Percentiles rank a stretch among this genome's conserved stretches.
These are phyloP conservation scores for Leptinotarsa lineolata DNA, from an alignment of 1,140 invertebrate species.

Conservation along the genomic window DNA sequence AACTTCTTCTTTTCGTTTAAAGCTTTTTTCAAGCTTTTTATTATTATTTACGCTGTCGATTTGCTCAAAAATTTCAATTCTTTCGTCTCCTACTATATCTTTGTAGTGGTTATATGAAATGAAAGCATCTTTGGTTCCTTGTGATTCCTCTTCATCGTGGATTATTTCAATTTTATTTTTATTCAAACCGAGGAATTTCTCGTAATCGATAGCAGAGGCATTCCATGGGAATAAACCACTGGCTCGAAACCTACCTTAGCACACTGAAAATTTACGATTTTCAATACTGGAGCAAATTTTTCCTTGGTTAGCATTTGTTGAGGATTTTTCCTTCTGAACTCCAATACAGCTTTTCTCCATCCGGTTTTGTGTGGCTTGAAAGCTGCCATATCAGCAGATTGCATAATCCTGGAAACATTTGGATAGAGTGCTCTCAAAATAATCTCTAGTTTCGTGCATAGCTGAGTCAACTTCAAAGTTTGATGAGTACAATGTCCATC, in stretches of 20 bases:
- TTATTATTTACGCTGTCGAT: not conserved
- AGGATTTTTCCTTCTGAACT: too few species aligned
- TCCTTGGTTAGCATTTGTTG: too few species aligned
- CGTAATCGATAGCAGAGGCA: too few species aligned
- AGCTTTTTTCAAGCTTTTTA: too few species aligned
- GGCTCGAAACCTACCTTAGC: too few species aligned
- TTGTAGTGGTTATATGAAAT: not conserved
- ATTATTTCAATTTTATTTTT: not conserved
- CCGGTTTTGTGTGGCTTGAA: not conserved
- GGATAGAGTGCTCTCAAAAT: not conserved
- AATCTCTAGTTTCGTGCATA: slow-evolving; percentile 20
- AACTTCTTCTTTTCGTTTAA: too few species aligned
- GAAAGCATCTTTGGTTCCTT: not conserved
- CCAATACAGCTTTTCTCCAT: not conserved
- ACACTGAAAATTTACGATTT: too few species aligned
- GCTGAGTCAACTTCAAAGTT: slow-evolving; percentile 43
- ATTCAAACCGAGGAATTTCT: not conserved
- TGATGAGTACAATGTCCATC: slow-evolving; percentile 52
- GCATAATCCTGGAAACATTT: not conserved
- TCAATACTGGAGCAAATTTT: too few species aligned
- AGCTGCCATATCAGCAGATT: slow-evolving; percentile 4
- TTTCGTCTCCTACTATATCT: not conserved
- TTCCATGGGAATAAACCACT: too few species aligned
- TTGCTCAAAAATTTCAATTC: not conserved
- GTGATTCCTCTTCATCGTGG: not conserved